These are phyloP conservation scores for Hormaphis cornu DNA, from an alignment of 1,140 invertebrate genomes.

Conservation along the genomic window DNA sequence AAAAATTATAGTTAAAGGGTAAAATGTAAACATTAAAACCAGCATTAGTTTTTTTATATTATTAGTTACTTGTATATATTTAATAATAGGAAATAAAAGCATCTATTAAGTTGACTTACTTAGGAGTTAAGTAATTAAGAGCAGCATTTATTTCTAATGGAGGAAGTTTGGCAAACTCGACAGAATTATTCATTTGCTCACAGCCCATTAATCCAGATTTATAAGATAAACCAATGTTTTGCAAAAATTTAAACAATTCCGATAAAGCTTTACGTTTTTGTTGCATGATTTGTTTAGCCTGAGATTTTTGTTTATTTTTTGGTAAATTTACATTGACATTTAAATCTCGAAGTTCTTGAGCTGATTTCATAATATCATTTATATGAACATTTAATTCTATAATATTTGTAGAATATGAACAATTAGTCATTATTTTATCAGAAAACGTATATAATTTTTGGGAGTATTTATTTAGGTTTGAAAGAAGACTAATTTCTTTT, in stretches of 20 bases:
- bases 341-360: conserved; percentile 32
- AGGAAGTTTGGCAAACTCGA: conserved; percentile 44
- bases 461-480: conserved; percentile 4
- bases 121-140: conserved; percentile 1
- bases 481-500: background rate
- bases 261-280: conserved; percentile 72
- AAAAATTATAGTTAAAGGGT: too few species aligned
- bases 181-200: conserved; percentile 13
- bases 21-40: too few species aligned
- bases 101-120: background rate
- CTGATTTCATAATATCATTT: conserved; percentile 2
- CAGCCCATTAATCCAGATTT: conserved; percentile 55
- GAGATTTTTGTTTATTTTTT: conserved; percentile 67
- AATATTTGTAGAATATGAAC: conserved; percentile 8
- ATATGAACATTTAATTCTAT: conserved; percentile 21
- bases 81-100: too few species aligned
- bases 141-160: conserved; percentile 53
- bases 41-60: too few species aligned
- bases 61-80: too few species aligned
- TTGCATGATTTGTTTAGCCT: conserved; percentile 70
- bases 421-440: conserved; percentile 12
- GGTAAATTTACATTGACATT: conserved; percentile 52
- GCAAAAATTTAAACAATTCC: conserved; percentile 71
- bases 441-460: background rate
- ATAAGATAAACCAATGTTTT: conserved; percentile 66